Conservation (phyloP, 2,113 vertebrate species). For the Xenotilapia leptura region DNA sequence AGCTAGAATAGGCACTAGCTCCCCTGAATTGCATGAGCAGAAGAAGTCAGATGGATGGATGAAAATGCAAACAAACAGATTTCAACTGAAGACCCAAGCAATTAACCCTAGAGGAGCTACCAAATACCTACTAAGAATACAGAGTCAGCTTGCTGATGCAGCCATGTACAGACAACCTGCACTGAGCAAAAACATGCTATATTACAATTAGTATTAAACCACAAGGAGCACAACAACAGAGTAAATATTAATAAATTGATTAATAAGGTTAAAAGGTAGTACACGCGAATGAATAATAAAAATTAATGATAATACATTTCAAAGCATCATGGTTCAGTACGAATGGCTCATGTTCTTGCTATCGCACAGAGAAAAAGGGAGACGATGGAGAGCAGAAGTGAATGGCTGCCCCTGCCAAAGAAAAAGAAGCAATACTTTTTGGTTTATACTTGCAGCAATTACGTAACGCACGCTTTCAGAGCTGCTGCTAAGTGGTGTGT, state of each 20-base stretch:
- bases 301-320: neutral
- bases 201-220: neutral
- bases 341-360: neutral
- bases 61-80: neutral
- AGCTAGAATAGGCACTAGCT: neutral
- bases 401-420: neutral
- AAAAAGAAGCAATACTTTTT: neutral
- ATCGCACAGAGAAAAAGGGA: neutral
- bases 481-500: neutral
- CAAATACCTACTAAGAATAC: neutral
- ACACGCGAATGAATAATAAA: neutral
- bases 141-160: neutral
- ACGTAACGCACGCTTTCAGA: neutral
- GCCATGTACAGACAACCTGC: neutral
- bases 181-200: neutral
- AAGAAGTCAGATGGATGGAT: neutral
- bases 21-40: neutral
- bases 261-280: neutral
- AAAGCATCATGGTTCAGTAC: neutral
- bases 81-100: neutral
- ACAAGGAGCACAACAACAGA: neutral
- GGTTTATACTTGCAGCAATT: neutral
- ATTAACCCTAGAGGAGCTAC: neutral
- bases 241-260: neutral
- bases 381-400: neutral